Base-by-base conservation (phyloP, 2,113 vertebrate genomes). In the Zapus hudsonius region DNA sequence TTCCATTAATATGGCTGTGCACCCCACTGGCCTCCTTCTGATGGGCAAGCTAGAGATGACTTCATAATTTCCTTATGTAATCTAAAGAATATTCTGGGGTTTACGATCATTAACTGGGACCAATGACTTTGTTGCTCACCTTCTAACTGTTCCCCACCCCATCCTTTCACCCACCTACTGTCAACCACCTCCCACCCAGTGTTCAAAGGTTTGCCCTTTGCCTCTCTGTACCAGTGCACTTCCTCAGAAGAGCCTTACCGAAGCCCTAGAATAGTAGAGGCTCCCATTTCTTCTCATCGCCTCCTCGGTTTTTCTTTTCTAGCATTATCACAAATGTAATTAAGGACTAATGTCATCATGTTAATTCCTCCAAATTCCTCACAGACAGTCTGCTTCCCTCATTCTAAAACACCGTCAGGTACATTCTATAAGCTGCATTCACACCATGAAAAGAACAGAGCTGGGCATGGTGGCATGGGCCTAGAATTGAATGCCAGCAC, bases 311-410 rank as follows among this genome's bases (percentile, higher is more conserved):
- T 27, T 59, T 63, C 40, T 40, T 87, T 89, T 64, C 47, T 74
- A 83, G 31, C 36, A 79, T 57, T 40, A 44, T 78, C 79, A 79
- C 6, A 36, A 61, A 29, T 67, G n/a, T 42, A 66, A 90, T 78
- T 86, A 70, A 76, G 44, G 59, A 9, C 57, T 89, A 81, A 72
- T 22, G 33, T 29, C 76, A 82, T 66, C 42, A 67, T 16, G 29
- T 44, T 89, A 67, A 69, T 89, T 78, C 64, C 22, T 89, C 44
- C 59, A 84, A 67, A 74, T 79, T 22, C 12, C 47, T 19, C 19
- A 59, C 7, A 11, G 59, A 72, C 47, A 44, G 7, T 42, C 55
- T 47, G 57, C 44, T 86, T 93, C 20, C 69, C 81, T 27, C 5
- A 23, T 33, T 70, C 75, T 82, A 57, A 79, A 19, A 40, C 63